Evolutionary conservation across 2,888 invertebrate genomes (phyloP), one percentile per base, ranked within the genome.

Genomic region (Craniophora ligustri): DNA sequence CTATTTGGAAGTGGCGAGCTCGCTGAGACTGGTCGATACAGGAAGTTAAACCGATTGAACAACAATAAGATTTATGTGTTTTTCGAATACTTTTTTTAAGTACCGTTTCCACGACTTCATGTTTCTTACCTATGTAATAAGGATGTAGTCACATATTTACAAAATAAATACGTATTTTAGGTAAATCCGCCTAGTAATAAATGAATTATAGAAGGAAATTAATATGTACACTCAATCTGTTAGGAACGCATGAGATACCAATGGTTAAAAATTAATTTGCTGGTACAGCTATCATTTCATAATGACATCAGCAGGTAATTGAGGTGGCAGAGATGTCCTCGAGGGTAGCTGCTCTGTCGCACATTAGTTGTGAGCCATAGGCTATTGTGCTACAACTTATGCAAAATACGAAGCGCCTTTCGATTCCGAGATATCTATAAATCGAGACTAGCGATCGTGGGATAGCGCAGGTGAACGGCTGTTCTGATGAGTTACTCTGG

Each of bases 321-420:
- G 31, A 19, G 34, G 16, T 36, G 36, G 42, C 35, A 26, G 21
- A 36, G 30, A 35, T 30, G 35, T 21, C 72, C 71, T 65, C 69
- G 65, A 69, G 62, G 57, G 48, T 54, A 62, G 54, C 69, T 58
- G 75, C 75, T 67, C 38, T 62, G 72, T 67, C 63, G 66, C 72
- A 81, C 83, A 81, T 80, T 65, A 65, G 77, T 85, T 85, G 79
- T 85, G 77, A 81, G 78, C 78, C 81, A 84, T 69, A 72, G 80
- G 78, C 81, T 83, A 87, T 87, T 89, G 85, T 86, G 83, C 79
- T 82, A 81, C 82, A 87, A 85, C 80, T 83, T 86, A 91, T 92
- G 91, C 90, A 91, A 91, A 92, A 85, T 88, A 85, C 89, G 84
- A 88, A 85, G 87, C 85, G 84, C 90, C 90, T 90, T 90, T 92